These are phyloP conservation scores for Callaeas wilsoni DNA, from an alignment of 2,113 vertebrate species.

Conservation along the genomic window DNA sequence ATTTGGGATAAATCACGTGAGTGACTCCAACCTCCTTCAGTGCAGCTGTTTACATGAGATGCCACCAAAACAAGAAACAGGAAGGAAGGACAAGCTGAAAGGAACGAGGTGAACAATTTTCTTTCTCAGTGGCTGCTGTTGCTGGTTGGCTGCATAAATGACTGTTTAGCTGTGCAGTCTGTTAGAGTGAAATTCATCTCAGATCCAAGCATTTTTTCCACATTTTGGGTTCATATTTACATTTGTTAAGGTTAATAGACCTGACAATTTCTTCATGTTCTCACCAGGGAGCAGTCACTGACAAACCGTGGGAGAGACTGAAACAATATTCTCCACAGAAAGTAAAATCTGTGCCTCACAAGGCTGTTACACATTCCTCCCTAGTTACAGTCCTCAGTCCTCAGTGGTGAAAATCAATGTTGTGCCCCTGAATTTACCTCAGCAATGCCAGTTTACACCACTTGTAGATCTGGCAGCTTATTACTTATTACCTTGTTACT, in stretches of 20 bases:
- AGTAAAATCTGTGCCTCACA: background rate
- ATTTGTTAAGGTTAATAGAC: constrained; percentile 69
- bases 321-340: constrained; percentile 5
- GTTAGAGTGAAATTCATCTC: constrained; percentile 54
- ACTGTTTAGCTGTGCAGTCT: constrained; percentile 52
- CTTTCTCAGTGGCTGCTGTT: background rate
- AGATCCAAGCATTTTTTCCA: constrained; percentile 22
- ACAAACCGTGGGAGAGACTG: background rate
- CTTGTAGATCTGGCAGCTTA: background rate
- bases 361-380: background rate
- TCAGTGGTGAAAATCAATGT: background rate
- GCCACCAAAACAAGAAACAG: background rate
- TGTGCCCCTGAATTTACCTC: background rate
- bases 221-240: constrained; percentile 61
- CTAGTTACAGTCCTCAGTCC: background rate
- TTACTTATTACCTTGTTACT: background rate
- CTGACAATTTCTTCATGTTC: constrained; percentile 67
- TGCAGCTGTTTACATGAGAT: background rate
- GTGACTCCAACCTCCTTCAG: background rate
- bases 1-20: background rate
- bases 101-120: background rate
- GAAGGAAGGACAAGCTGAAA: background rate
- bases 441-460: background rate
- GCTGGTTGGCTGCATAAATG: background rate
- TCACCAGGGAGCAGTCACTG: constrained; percentile 50